Evolutionary conservation across 1,140 invertebrate genomes (phyloP).

Genomic region (Drosophila seguyi): DNA sequence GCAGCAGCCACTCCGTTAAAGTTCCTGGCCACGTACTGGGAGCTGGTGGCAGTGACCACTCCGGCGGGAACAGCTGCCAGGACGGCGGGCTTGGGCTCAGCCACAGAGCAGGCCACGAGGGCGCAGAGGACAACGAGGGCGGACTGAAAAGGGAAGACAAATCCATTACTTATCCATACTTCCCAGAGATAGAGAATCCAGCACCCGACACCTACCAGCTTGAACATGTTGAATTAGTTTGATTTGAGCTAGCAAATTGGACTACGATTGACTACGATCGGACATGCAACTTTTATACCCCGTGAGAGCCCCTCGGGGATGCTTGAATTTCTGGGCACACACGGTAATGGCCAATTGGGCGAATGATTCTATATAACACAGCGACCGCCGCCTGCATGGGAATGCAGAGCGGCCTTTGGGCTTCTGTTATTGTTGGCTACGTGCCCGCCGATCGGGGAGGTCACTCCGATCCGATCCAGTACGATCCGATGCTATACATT

Average conservation of each 20-base stretch:
- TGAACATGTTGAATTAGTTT: slow-evolving; percentile 77
- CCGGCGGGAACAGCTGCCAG: slow-evolving; percentile 67
- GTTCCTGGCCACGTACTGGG: slow-evolving; percentile 85
- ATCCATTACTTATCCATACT: neutral
- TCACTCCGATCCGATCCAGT: slow-evolving; percentile 20
- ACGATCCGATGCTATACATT: slow-evolving; percentile 14
- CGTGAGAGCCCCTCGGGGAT: slow-evolving; percentile 4
- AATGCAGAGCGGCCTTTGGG: slow-evolving; percentile 44
- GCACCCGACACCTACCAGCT: slow-evolving; percentile 60
- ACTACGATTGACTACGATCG: slow-evolving; percentile 42
- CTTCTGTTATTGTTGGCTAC: slow-evolving; percentile 46
- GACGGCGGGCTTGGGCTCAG: slow-evolving; percentile 72
- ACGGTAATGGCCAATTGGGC: slow-evolving; percentile 29
- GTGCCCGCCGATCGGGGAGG: slow-evolving; percentile 52
- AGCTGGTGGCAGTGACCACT: slow-evolving; percentile 85
- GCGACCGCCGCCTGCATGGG: slow-evolving; percentile 30
- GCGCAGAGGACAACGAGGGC: slow-evolving; percentile 76
- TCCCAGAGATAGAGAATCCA: neutral
- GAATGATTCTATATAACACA: slow-evolving; percentile 54
- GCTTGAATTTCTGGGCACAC: slow-evolving; percentile 52
- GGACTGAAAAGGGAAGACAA: slow-evolving; percentile 42
- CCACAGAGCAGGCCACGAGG: slow-evolving; percentile 66
- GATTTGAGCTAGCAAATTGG: slow-evolving; percentile 62
- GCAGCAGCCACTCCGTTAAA: slow-evolving; percentile 82
- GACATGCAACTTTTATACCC: slow-evolving; percentile 68